A percentile compares a stretch with the other conserved stretches of the same genome.
These are phyloP conservation scores for Vanessa atalanta DNA, from an alignment of 1,140 invertebrate species.

Conservation along the genomic window DNA sequence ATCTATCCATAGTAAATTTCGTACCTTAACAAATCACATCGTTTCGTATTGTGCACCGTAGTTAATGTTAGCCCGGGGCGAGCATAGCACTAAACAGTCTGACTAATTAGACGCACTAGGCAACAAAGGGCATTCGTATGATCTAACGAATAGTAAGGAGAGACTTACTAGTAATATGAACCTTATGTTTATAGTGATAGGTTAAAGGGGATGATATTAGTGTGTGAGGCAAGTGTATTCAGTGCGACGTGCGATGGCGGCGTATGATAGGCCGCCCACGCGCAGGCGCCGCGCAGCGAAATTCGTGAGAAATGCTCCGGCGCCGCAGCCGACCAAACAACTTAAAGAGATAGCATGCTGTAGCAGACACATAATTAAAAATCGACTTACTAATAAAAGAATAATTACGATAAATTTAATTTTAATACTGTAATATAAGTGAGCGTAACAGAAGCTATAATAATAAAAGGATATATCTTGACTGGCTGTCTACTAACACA, in stretches of 20 bases:
- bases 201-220: constrained; percentile 38
- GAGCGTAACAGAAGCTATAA: too few relatives aligned
- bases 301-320: constrained; percentile 74
- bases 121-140: constrained; percentile 64
- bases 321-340: constrained; percentile 52
- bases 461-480: too few relatives aligned
- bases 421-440: too few relatives aligned
- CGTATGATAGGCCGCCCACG: constrained; percentile 74
- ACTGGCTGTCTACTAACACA: too few relatives aligned
- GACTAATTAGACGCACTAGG: constrained; percentile 78
- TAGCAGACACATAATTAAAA: constrained; percentile 7
- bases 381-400: neutral
- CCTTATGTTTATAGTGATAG: constrained; percentile 46
- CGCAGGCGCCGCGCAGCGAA: constrained; percentile 71
- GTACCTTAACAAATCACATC: constrained; percentile 65
- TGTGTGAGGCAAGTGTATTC: constrained; percentile 49
- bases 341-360: constrained; percentile 15
- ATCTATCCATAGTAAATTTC: constrained; percentile 39
- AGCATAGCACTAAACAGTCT: constrained; percentile 72
- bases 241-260: constrained; percentile 67
- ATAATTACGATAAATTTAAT: constrained; percentile 1
- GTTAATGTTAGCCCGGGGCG: constrained; percentile 65
- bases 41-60: constrained; percentile 64
- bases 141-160: constrained; percentile 37
- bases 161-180: constrained; percentile 33